Conservation (phyloP, 2,797 vertebrate species). For the Lepilemur ruficaudatus region DNA sequence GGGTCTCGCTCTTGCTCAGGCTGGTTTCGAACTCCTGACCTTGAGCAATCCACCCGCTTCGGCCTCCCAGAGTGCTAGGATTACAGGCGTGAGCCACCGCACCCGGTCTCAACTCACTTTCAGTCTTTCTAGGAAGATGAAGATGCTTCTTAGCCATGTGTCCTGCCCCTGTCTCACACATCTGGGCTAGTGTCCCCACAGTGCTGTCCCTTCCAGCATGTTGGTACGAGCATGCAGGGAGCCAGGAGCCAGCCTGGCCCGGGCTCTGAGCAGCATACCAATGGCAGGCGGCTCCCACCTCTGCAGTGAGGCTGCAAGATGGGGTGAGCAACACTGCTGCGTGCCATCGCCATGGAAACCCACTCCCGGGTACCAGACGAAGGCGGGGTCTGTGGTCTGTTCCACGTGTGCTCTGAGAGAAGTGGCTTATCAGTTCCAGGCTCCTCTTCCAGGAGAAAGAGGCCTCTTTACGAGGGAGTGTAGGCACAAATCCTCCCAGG, state of each 20-base stretch:
- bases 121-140: background rate
- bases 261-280: background rate
- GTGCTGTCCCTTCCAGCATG: background rate
- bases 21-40: too few relatives aligned
- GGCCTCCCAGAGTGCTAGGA: too few relatives aligned
- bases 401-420: background rate
- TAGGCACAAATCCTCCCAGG: background rate
- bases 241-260: background rate
- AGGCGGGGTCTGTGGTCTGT: background rate
- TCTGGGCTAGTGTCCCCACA: background rate
- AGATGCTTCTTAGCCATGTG: background rate
- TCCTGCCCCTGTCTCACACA: background rate
- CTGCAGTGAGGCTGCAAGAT: background rate
- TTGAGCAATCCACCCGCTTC: too few relatives aligned
- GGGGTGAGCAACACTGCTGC: background rate
- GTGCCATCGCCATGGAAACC: conserved; percentile 66
- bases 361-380: background rate
- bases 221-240: background rate
- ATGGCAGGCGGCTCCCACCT: background rate
- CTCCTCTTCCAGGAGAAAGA: background rate
- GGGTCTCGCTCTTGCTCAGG: too few relatives aligned
- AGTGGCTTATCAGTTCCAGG: background rate
- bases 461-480: background rate
- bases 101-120: background rate
- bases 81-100: too few relatives aligned